Percentiles rank a stretch among this genome's conserved stretches.
These are phyloP conservation scores for Stictocephala bisonia DNA, from an alignment of 2,888 invertebrate species.

Conservation along the genomic window DNA sequence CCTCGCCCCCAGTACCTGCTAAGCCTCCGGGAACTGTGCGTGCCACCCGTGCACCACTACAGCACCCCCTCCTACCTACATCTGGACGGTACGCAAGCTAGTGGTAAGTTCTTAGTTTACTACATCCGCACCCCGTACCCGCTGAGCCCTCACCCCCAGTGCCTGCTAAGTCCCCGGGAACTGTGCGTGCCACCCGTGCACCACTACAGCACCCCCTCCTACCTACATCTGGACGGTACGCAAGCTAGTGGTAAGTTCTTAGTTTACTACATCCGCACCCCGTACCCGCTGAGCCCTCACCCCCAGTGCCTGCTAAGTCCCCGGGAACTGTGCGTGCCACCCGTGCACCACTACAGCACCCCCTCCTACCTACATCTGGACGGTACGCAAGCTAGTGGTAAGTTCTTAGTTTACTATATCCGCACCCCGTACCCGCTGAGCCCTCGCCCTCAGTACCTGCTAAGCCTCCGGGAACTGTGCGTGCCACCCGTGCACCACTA, in stretches of 20 bases:
- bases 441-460: background rate
- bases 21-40: background rate
- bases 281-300: background rate
- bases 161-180: background rate
- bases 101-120: background rate
- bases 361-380: constrained; percentile 9
- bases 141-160: background rate
- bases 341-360: background rate
- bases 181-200: background rate
- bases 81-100: background rate
- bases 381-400: background rate
- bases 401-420: background rate
- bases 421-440: background rate
- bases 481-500: background rate
- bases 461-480: background rate
- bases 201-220: constrained; percentile 1
- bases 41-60: background rate
- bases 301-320: constrained; percentile 2
- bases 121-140: no score
- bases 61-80: background rate
- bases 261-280: no score
- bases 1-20: background rate
- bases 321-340: background rate
- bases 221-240: background rate
- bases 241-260: background rate